Evolutionary conservation across 2,888 invertebrate genomes (phyloP).

Genomic region (Ferrisia virgata): DNA sequence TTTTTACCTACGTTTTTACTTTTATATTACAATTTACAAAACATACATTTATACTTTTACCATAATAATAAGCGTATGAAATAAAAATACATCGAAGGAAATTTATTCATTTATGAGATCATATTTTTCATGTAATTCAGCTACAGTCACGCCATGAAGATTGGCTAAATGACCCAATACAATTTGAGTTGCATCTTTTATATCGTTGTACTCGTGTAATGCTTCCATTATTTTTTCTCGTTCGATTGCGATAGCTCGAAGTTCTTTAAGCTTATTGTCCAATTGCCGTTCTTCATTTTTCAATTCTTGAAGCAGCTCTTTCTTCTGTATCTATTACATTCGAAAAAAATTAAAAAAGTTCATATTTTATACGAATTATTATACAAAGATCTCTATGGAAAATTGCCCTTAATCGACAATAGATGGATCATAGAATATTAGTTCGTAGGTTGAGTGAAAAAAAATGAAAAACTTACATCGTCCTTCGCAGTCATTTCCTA

Average conservation of each 20-base stretch:
- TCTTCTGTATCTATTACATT: background rate
- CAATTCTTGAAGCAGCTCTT: background rate
- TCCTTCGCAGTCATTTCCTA: background rate
- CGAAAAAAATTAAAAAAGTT: background rate
- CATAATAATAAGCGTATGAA: background rate
- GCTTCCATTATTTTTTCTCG: constrained; percentile 47
- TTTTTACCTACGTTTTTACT: background rate
- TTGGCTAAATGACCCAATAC: constrained; percentile 48
- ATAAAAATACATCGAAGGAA: no score
- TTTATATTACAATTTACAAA: background rate
- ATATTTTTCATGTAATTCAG: constrained; percentile 47
- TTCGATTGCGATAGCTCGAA: constrained; percentile 22
- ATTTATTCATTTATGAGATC: constrained; percentile 33
- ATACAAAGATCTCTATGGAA: no score
- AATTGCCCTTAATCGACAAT: no score
- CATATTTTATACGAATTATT: no score
- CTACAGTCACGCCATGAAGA: constrained; percentile 47
- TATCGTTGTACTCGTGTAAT: constrained; percentile 48
- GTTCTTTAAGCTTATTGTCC: constrained; percentile 23
- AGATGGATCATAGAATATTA: no score
- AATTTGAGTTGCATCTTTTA: constrained; percentile 48
- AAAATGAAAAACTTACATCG: background rate
- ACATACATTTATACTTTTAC: background rate
- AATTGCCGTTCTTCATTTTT: constrained; percentile 39
- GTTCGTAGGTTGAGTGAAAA: no score